Conservation (phyloP, 2,113 vertebrate species). For the Myrmecophaga tridactyla region DNA sequence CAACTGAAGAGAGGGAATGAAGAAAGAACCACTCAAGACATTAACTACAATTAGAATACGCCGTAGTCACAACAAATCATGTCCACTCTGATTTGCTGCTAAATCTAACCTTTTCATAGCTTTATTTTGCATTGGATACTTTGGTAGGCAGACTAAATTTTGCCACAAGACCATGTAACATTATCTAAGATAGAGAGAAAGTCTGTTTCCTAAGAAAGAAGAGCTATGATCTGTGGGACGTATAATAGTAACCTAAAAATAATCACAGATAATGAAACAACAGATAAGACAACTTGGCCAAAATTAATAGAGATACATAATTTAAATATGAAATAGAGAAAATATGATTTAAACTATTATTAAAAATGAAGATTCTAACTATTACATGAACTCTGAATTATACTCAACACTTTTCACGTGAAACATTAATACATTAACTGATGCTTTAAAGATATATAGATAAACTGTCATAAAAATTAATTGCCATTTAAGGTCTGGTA, state of each 20-base stretch:
- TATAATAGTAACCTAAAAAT: background rate
- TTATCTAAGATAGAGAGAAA: background rate
- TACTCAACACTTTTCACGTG: background rate
- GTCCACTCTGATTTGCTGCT: background rate
- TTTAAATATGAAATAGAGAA: background rate
- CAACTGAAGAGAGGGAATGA: background rate
- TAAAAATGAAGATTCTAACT: background rate
- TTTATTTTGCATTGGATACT: background rate
- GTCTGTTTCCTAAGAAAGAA: background rate
- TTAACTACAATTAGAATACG: background rate
- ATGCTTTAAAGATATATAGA: background rate
- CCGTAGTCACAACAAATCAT: background rate
- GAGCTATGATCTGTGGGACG: background rate
- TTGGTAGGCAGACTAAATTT: background rate
- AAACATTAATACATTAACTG: background rate
- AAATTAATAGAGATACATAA: background rate
- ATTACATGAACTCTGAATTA: constrained; percentile 21
- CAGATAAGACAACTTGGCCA: background rate
- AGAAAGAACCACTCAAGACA: background rate
- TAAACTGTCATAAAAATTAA: background rate
- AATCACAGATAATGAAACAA: background rate
- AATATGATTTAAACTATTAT: background rate
- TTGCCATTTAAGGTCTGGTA: background rate
- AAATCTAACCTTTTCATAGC: background rate
- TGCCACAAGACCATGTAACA: background rate